Percentiles rank a stretch among this genome's conserved stretches.
Evolutionary conservation across 2,888 invertebrate species (phyloP).

Genomic region (Pyrocoelia pectoralis): DNA sequence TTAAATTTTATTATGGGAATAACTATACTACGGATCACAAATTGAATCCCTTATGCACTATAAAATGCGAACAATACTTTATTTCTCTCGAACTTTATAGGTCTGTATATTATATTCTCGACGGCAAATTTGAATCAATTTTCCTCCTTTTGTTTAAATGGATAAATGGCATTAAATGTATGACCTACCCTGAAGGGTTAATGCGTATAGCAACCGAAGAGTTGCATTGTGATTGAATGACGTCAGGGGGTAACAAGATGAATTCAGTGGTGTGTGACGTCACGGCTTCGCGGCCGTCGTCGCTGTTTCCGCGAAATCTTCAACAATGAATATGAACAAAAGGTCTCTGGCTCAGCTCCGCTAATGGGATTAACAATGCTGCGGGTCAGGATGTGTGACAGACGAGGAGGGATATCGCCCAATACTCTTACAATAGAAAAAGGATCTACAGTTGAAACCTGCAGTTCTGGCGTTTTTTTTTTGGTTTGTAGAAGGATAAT

Average conservation of each 20-base stretch:
- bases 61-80: no score
- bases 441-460: slow-evolving; percentile 13
- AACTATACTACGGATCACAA: no score
- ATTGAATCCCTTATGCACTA: no score
- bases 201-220: slow-evolving; percentile 28
- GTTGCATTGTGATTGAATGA: slow-evolving; percentile 41
- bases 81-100: no score
- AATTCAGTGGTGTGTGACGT: slow-evolving; percentile 64
- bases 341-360: slow-evolving; percentile 52
- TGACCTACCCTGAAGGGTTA: slow-evolving; percentile 23
- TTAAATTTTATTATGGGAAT: no score
- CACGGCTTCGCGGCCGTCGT: slow-evolving; percentile 57
- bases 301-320: slow-evolving; percentile 55
- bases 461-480: neutral
- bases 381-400: slow-evolving; percentile 56
- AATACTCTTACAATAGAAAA: slow-evolving; percentile 14
- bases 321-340: slow-evolving; percentile 55
- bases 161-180: slow-evolving; percentile 12
- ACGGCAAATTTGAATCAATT: neutral
- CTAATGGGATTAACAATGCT: slow-evolving; percentile 58
- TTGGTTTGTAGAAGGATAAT: slow-evolving; percentile 1
- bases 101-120: no score
- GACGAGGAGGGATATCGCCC: slow-evolving; percentile 41
- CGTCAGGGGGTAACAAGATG: slow-evolving; percentile 51
- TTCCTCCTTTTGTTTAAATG: slow-evolving; percentile 4